Conservation (phyloP, 2,888 invertebrate genomes). For the Plebejus anna region DNA sequence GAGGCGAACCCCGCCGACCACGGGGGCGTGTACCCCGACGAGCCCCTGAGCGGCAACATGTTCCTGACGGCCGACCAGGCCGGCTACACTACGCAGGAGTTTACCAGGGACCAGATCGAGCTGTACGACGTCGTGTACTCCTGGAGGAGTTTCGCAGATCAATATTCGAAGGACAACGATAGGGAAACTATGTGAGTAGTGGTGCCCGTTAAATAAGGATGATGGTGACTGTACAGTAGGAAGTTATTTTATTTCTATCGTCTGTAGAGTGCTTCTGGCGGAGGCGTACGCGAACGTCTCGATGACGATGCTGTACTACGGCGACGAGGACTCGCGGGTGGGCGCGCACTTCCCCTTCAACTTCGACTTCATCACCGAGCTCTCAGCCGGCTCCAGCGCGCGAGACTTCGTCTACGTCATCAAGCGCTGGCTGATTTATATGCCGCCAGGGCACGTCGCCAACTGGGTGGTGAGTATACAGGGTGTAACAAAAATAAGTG, state of each 20-base stretch:
- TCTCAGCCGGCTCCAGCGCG: slow-evolving; percentile 67
- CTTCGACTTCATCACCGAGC: slow-evolving; percentile 79
- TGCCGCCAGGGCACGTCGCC: slow-evolving; percentile 78
- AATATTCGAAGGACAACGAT: slow-evolving; percentile 60
- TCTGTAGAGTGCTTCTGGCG: slow-evolving; percentile 76
- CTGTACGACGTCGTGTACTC: slow-evolving; percentile 77
- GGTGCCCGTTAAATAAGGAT: not conserved
- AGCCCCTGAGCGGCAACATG: slow-evolving; percentile 67
- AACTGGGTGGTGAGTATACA: slow-evolving; percentile 82
- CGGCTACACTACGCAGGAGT: slow-evolving; percentile 79
- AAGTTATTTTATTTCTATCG: not conserved
- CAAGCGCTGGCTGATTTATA: slow-evolving; percentile 78
- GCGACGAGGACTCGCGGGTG: slow-evolving; percentile 57
- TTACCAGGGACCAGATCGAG: slow-evolving; percentile 81
- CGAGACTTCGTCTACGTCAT: slow-evolving; percentile 71
- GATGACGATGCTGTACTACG: slow-evolving; percentile 82
- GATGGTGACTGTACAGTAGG: not conserved
- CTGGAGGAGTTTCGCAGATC: slow-evolving; percentile 79
- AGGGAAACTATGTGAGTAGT: slow-evolving; percentile 54
- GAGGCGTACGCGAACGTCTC: slow-evolving; percentile 81
- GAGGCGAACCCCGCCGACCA: slow-evolving; percentile 69
- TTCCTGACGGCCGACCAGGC: slow-evolving; percentile 74
- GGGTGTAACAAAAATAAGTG: too few relatives aligned
- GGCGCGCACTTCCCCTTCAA: slow-evolving; percentile 84
- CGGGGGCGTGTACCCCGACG: slow-evolving; percentile 65